Evolutionary conservation across 2,113 vertebrate species (phyloP).

Genomic region (Phaethon lepturus): DNA sequence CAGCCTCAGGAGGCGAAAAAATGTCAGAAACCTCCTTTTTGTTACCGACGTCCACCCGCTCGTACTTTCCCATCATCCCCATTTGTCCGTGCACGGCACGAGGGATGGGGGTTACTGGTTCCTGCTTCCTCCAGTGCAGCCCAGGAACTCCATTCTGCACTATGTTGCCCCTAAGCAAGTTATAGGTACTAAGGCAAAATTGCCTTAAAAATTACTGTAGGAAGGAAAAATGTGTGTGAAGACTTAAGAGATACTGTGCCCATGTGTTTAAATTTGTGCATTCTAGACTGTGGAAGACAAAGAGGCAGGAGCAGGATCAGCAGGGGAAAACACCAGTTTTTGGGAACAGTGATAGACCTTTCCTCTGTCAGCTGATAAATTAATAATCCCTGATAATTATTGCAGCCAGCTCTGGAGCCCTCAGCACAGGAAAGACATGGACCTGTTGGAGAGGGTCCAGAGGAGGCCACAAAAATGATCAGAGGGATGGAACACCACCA

Average conservation of each 20-base stretch:
- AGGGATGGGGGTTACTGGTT: not conserved
- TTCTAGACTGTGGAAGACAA: not conserved
- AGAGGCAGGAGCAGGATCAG: not conserved
- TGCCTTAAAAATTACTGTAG: not conserved
- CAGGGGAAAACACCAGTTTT: not conserved
- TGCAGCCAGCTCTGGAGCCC: too few species aligned
- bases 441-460: too few species aligned
- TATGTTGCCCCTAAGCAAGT: not conserved
- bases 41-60: not conserved
- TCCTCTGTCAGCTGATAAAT: not conserved
- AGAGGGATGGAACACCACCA: too few species aligned
- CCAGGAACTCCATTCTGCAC: not conserved
- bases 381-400: not conserved
- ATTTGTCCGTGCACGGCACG: not conserved
- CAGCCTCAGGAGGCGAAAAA: not conserved
- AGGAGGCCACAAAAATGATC: too few species aligned
- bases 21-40: not conserved
- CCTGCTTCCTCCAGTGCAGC: not conserved
- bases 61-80: not conserved
- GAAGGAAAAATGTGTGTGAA: not conserved
- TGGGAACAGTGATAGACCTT: fast-evolving
- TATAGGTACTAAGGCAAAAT: not conserved
- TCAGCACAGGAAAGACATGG: too few species aligned
- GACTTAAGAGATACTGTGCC: fast-evolving
- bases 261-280: not conserved